These are phyloP conservation scores for Hydractinia echinata DNA, from an alignment of 30 jellyfish, hydroid and myxozoan genomes.

Conservation along the genomic window DNA sequence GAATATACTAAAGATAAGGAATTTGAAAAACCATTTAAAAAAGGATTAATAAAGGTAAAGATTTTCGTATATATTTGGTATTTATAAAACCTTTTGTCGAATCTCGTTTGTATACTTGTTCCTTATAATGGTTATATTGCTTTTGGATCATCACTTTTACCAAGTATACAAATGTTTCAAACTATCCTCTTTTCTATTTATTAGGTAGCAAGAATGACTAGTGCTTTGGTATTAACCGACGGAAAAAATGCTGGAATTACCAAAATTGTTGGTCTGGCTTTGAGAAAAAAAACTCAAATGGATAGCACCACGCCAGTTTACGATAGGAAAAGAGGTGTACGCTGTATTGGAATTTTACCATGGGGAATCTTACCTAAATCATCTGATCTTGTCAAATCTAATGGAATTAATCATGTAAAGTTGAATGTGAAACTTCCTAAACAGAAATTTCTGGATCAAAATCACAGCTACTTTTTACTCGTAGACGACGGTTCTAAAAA, in stretches of 20 bases:
- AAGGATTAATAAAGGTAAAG: neutral
- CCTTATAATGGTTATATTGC: too few relatives aligned
- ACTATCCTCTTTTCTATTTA: too few relatives aligned
- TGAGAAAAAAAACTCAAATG: neutral
- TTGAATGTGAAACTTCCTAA: neutral
- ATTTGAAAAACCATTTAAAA: neutral
- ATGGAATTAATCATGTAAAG: neutral
- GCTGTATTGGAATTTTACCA: slow-evolving; percentile 10
- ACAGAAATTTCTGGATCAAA: neutral
- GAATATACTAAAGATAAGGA: neutral
- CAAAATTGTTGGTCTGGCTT: neutral
- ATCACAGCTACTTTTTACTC: neutral
- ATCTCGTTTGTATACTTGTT: too few relatives aligned
- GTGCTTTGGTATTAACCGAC: slow-evolving; percentile 4
- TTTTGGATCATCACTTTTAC: too few relatives aligned
- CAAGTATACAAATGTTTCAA: too few relatives aligned
- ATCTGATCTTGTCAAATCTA: neutral
- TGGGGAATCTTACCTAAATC: slow-evolving; percentile 5
- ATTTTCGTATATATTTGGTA: neutral
- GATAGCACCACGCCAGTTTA: neutral
- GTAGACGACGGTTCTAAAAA: neutral
- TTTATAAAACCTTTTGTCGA: too few relatives aligned
- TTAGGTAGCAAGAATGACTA: neutral
- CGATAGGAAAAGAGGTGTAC: neutral
- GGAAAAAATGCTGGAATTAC: slow-evolving; percentile 1